Evolutionary conservation across 2,113 vertebrate genomes (phyloP), one percentile per base, ranked within the genome.

Genomic region (Pollachius pollachius): DNA sequence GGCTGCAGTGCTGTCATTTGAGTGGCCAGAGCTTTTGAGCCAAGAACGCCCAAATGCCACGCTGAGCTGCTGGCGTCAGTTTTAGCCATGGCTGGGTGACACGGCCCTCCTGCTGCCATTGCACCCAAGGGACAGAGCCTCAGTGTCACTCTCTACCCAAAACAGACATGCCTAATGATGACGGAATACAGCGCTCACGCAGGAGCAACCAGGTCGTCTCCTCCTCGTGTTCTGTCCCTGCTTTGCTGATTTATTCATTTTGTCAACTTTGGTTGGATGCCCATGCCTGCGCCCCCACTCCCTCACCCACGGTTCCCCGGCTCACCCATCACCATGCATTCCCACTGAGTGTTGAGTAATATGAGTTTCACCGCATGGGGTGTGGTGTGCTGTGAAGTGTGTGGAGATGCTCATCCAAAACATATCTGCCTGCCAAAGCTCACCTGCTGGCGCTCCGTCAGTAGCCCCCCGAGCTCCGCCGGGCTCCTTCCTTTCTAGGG

Each of bases 211-310:
- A 76, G 80, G 81, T 84, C 81, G 78, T 82, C 77, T 76, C 60
- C 64, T 63, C 68, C 59, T 67, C 76, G 65, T 63, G 67, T 67
- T 62, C 68, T 65, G 64, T 62, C 64, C 65, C 52, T 66, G 72
- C 37, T 80, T 75, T 82, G 84, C 84, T 85, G 85, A 89, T 75
- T 85, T 86, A 89, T 85, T 83, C 78, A 73, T 73, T 84, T 78
- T 85, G 85, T 81, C 83, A 82, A 85, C 65, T 72, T 66, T 52
- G 74, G 72, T 68, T 77, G 64, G 71, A 25, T 52, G 23, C 30
- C 30, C 30, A 34, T 7, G 52, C 16, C 60, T 30, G 62, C 30
- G 61, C 30, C 30, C 30, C 30, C 4, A 34, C 30, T 0, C 30
- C 30, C 30, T 34, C 30, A 34, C 30, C 30, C 30, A 27, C 27